Base-by-base conservation (phyloP, 2,113 vertebrate genomes). In the Channa maculata region DNA sequence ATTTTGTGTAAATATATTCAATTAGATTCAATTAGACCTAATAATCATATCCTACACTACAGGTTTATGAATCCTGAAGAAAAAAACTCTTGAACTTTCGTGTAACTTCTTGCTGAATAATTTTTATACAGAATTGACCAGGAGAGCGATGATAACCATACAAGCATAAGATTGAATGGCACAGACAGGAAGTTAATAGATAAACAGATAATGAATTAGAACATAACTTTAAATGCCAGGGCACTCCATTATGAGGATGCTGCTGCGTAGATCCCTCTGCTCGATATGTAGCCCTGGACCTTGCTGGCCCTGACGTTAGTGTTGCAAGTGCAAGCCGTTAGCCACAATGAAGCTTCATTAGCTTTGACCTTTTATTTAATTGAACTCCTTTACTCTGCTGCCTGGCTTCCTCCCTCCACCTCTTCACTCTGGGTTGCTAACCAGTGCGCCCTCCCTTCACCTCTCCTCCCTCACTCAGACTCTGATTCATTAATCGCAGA, bases 351-450 rank as follows among this genome's bases (percentile, higher is more conserved):
- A 78, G 85, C 83, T 82, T 89, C 85, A 87, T 92, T 93, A 89
- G 71, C 64, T 77, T 60, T 94, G 90, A 93, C 92, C 92, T 94
- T 92, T 92, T 15, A 59, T 87, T 89, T 86, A 89, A 92, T 84
- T 84, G 81, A 84, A 78, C 67, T 83, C 50, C 51, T 77, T 55
- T 72, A 61, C 70, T 52, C 60, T 2, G 34, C 67, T 39, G 53
- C 50, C 52, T 5, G 53, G 38, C 67, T 65, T 75, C 61, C 63
- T 71, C 39, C 24, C 44, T 45, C 67, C 46, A 49, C 63, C 68
- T 68, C 55, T 64, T 57, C 60, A 8, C 43, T 74, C 70, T 7
- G 44, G 77, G 65, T 65, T 12, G 46, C 59, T 65, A 72, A 86
- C 59, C 65, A 52, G 65, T 43, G 15, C 38, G 0, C 38, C 64